These are phyloP conservation scores for Drosophila lini DNA, from an alignment of 1,140 invertebrate species.

Conservation along the genomic window DNA sequence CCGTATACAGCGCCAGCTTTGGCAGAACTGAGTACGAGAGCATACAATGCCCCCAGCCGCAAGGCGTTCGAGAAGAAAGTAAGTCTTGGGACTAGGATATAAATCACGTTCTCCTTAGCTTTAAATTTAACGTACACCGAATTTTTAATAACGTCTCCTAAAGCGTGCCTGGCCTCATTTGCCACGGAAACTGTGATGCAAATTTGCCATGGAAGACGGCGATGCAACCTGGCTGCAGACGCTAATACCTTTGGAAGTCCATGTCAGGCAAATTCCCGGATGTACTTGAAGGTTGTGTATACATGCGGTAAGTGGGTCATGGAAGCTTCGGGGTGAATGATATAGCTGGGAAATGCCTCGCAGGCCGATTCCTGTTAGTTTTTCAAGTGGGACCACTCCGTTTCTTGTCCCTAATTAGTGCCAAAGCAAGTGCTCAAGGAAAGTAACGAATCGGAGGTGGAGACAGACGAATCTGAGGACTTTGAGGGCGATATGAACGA, in stretches of 20 bases:
- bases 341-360: conserved; percentile 25
- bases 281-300: conserved; percentile 96
- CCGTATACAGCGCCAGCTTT: conserved; percentile 95
- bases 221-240: conserved; percentile 92
- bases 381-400: conserved; percentile 27
- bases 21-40: conserved; percentile 95
- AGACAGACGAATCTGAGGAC: conserved; percentile 88
- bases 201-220: conserved; percentile 94
- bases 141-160: neutral
- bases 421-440: conserved; percentile 93
- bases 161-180: conserved; percentile 94
- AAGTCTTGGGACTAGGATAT: conserved; percentile 43
- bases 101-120: conserved; percentile 1
- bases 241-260: conserved; percentile 94
- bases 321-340: conserved; percentile 26
- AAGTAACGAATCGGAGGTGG: conserved; percentile 89
- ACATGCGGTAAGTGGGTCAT: conserved; percentile 93
- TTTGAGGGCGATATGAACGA: conserved; percentile 85
- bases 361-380: conserved; percentile 36
- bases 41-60: conserved; percentile 93
- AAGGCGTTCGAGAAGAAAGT: conserved; percentile 95
- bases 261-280: conserved; percentile 91
- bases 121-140: neutral
- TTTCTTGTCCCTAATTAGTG: conserved; percentile 85
- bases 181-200: conserved; percentile 95